phyloP scores from a whole-genome alignment of 2,113 vertebrate species.

The Psophia crepitans region DNA sequence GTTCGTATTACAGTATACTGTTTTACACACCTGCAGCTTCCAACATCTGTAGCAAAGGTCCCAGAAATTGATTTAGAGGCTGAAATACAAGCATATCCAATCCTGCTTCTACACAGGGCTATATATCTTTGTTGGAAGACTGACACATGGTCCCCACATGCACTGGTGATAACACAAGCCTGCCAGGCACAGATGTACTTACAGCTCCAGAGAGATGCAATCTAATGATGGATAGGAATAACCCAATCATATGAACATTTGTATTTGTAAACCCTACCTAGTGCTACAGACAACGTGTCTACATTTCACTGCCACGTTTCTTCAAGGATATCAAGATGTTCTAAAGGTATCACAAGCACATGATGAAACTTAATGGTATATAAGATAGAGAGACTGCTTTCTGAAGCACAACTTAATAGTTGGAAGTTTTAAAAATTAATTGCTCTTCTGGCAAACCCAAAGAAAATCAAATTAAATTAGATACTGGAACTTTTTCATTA shows the following conservation, averaged over 20 bases:
- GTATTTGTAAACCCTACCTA: conserved; percentile 58
- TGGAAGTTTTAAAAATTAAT: conserved; percentile 74
- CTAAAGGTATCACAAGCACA: conserved; percentile 53
- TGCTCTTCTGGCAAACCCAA: conserved; percentile 70
- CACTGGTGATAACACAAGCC: conserved; percentile 51
- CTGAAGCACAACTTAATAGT: conserved; percentile 46
- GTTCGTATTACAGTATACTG: conserved; percentile 43
- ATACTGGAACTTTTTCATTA: conserved; percentile 72
- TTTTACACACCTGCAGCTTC: conserved; percentile 59
- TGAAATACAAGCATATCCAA: conserved; percentile 71
- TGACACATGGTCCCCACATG: conserved; percentile 71
- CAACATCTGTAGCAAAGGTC: conserved; percentile 70
- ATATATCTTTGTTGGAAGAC: conserved; percentile 72
- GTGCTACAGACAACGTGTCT: conserved; percentile 36
- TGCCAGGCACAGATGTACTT: conserved; percentile 62
- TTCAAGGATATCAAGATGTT: conserved; percentile 74
- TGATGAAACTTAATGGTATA: conserved; percentile 66
- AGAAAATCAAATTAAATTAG: conserved; percentile 75
- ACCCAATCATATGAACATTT: conserved; percentile 47
- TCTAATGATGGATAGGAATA: conserved; percentile 63
- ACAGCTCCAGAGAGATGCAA: conserved; percentile 55
- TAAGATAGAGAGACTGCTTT: conserved; percentile 55
- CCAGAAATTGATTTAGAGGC: conserved; percentile 73
- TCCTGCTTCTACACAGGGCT: conserved; percentile 32
- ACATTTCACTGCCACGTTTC: conserved; percentile 26